Conservation (phyloP, 2,888 invertebrate genomes). For the Slavum lentiscoides region DNA sequence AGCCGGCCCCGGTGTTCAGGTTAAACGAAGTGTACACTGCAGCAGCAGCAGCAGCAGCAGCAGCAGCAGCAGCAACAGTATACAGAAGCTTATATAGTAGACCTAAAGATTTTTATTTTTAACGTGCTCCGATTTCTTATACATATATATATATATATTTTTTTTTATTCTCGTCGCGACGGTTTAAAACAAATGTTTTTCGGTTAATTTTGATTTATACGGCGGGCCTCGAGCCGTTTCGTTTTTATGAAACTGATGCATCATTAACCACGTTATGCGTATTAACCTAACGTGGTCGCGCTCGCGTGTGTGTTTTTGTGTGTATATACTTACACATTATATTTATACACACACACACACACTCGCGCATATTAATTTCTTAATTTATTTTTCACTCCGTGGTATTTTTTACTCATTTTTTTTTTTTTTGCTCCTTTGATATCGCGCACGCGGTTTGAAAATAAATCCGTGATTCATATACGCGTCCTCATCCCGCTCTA, state of each 20-base stretch:
- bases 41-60: too few species aligned
- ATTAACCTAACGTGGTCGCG: not conserved
- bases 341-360: too few species aligned
- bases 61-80: too few species aligned
- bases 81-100: not conserved
- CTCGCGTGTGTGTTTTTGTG: too few species aligned
- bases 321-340: not conserved
- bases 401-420: too few species aligned
- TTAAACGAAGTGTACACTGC: slow-evolving; percentile 38
- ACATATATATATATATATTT: too few species aligned
- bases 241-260: slow-evolving; percentile 20
- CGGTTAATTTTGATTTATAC: slow-evolving; percentile 51
- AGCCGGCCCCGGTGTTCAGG: slow-evolving; percentile 26
- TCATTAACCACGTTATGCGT: slow-evolving; percentile 23
- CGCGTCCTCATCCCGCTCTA: not conserved
- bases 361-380: slow-evolving; percentile 2
- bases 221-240: slow-evolving; percentile 3
- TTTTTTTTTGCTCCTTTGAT: slow-evolving; percentile 18
- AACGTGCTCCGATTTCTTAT: slow-evolving; percentile 11
- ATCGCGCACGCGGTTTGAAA: slow-evolving; percentile 31
- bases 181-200: slow-evolving; percentile 41
- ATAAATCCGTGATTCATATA: slow-evolving; percentile 37
- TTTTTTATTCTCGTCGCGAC: not conserved
- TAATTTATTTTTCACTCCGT: not conserved
- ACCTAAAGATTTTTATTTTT: slow-evolving; percentile 49